Evolutionary conservation across 2,888 invertebrate genomes (phyloP), one percentile per base, ranked within the genome.

Genomic region (Buathra laborator): DNA sequence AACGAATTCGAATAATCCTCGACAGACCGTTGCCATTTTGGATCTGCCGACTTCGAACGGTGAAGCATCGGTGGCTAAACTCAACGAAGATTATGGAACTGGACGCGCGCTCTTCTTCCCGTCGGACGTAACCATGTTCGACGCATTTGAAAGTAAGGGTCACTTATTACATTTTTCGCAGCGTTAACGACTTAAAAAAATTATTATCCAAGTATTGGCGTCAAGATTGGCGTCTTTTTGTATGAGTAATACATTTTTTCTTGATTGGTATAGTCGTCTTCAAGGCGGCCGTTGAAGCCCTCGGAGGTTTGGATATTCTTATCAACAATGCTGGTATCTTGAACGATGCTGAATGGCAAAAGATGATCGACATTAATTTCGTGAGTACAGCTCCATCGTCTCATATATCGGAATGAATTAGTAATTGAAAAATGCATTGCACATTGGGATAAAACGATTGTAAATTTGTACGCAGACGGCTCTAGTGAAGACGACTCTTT

Each of bases 381-480:
- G 93, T 93, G 85, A 90, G 92, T 85, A 14, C 48, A n/a, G 48
- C 48, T 14, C 5, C 4, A n/a, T n/a, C 48, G 14, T 48, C 14
- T 48, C 19, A 0, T 44, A 19, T 48, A 10, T 48, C 14, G 48
- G 5, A 48, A 43, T 43, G 5, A 16, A 43, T 32, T 48, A 48
- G 14, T 44, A 19, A 10, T 19, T 16, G 29, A 37, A 19, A n/a
- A 14, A 14, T 19, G 5, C 5, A 56, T 10, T 82, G 12, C 6
- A 74, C 64, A 94, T 94, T 10, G 94, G 94, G 1, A 87, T 3
- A 96, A 96, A 0, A 94, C 95, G 0, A 95, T 96, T 24, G 94
- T 96, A 19, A 96, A 97, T 89, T 93, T 96, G 48, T 94, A 95
- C 0, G 96, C 96, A 0, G 95, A 94, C 95, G 83, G 96, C 96